These are phyloP conservation scores for Doryteuthis pealeii DNA, from an alignment of 1,140 invertebrate species.

Conservation along the genomic window DNA sequence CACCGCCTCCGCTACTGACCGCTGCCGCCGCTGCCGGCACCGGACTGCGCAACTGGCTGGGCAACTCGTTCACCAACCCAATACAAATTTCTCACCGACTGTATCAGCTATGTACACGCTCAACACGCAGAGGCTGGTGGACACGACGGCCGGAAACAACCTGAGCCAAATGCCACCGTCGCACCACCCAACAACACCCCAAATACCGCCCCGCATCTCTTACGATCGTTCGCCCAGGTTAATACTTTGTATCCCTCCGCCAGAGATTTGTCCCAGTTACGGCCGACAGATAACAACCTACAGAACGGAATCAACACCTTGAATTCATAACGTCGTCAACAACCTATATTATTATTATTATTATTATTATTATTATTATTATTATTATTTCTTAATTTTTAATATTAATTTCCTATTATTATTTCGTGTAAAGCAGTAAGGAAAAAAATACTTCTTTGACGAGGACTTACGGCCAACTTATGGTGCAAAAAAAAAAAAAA, in stretches of 20 bases:
- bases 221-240: background rate
- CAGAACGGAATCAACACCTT: background rate
- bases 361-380: too few species aligned
- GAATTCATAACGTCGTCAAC: background rate
- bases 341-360: too few species aligned
- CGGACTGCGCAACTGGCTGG: background rate
- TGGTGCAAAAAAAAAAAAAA: too few species aligned
- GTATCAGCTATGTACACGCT: slow-evolving; percentile 3
- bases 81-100: background rate
- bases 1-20: background rate
- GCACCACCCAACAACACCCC: background rate
- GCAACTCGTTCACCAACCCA: background rate
- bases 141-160: background rate
- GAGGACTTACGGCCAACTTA: too few species aligned
- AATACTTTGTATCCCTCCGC: background rate
- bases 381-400: too few species aligned
- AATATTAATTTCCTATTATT: too few species aligned
- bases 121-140: background rate
- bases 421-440: too few species aligned
- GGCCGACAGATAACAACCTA: background rate
- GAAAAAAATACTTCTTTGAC: too few species aligned
- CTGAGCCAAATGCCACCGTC: background rate
- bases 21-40: background rate
- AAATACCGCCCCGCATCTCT: background rate
- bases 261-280: background rate